Evolutionary conservation across 1,140 invertebrate species (phyloP).

Genomic region (Cotesia glomerata): DNA sequence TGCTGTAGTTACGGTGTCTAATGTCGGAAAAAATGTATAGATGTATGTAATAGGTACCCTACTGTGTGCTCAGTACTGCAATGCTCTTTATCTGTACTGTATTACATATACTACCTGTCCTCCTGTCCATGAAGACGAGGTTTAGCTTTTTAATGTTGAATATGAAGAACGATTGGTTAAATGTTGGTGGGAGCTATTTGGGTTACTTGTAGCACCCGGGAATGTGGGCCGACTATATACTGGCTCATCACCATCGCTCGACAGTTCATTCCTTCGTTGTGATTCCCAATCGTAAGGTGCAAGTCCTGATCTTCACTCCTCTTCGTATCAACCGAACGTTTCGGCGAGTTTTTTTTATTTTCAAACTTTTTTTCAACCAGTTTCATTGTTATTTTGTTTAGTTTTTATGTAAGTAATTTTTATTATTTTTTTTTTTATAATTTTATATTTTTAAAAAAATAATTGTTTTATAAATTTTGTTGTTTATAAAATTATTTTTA

Average conservation of each 20-base stretch:
- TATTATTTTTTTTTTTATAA: too few species aligned
- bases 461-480: too few species aligned
- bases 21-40: too few species aligned
- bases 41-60: too few species aligned
- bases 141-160: neutral
- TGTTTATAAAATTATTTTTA: too few species aligned
- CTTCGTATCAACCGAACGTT: neutral
- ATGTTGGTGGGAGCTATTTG: constrained; percentile 58
- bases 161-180: too few species aligned
- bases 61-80: too few species aligned
- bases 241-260: constrained; percentile 54
- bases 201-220: constrained; percentile 62
- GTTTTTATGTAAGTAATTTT: neutral
- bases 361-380: neutral
- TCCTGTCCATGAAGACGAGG: constrained; percentile 27
- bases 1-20: too few species aligned
- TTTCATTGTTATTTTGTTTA: neutral
- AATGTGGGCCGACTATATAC: constrained; percentile 65
- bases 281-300: constrained; percentile 50
- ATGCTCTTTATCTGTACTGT: too few species aligned
- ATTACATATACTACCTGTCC: neutral
- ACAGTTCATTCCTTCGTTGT: constrained; percentile 60
- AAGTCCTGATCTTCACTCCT: neutral
- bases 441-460: too few species aligned
- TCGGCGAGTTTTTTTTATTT: neutral